Conservation (phyloP, 2,888 invertebrate genomes). For the Parnassius smintheus region DNA sequence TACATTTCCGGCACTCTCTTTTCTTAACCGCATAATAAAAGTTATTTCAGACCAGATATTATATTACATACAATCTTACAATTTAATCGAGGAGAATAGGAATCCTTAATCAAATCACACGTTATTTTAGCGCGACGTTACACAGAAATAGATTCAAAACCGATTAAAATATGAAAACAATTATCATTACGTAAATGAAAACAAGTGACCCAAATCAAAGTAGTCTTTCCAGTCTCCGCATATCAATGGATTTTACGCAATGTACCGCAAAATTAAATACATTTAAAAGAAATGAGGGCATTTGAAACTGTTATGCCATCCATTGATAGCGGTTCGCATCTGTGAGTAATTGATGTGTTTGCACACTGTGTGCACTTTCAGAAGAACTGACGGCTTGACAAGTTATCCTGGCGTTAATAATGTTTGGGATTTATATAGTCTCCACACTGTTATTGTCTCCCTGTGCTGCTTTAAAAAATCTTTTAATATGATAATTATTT, state of each 20-base stretch:
- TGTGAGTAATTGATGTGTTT: slow-evolving; percentile 65
- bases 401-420: slow-evolving; percentile 2
- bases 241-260: slow-evolving; percentile 21
- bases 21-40: too few species aligned
- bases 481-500: too few species aligned
- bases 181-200: slow-evolving; percentile 17
- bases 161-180: slow-evolving; percentile 2
- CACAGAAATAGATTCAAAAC: too few species aligned
- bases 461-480: too few species aligned
- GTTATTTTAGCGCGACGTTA: too few species aligned
- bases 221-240: slow-evolving; percentile 1
- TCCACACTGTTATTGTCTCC: too few species aligned
- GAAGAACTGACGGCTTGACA: slow-evolving; percentile 43
- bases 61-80: too few species aligned
- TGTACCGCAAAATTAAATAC: slow-evolving; percentile 21
- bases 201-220: slow-evolving; percentile 4
- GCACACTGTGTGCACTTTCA: slow-evolving; percentile 55
- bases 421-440: too few species aligned
- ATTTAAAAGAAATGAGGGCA: slow-evolving; percentile 31
- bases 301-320: slow-evolving; percentile 52
- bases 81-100: too few species aligned
- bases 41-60: too few species aligned
- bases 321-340: slow-evolving; percentile 63
- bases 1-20: too few species aligned
- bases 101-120: too few species aligned